Evolutionary conservation across 2,888 invertebrate species (phyloP), one percentile per base, ranked within the genome.

Genomic region (Coecobrya sp.): DNA sequence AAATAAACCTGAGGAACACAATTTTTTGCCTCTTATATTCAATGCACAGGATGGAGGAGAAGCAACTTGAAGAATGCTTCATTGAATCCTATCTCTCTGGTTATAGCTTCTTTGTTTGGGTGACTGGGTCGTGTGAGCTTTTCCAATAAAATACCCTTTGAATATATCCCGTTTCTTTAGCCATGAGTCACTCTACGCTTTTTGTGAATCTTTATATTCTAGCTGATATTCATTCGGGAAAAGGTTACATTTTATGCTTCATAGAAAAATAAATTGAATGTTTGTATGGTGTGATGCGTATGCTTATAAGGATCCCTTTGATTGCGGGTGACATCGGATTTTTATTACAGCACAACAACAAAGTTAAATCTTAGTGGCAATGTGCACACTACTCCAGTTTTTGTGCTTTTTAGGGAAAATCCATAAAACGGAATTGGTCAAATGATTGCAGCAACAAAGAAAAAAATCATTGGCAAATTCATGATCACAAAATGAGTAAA

Each of bases 121-220:
- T 76, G 85, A 90, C 85, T 90, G 90, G 90, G 90, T 90, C 90
- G 76, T 81, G 81, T 89, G 88, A 89, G 68, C 81, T 68, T 81
- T 89, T 81, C 88, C 81, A 89, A 81, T 89, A 89, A 89, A 81
- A 81, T 81, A 89, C 81, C 88, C 88, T 89, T 89, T 89, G 81
- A 89, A 81, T 89, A 65, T 89, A 68, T 81, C 81, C 88, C 30
- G 49, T 89, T 81, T 65, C 79, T n/a, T 81, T 62, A 27, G 49
- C 73, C 73, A 76, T 79, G 79, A 79, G 13, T 49, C 76, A 76
- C 79, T 79, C n/a, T 70, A 1, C 68, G 4, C 16, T 65, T n/a
- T 70, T n/a, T 73, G 25, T 86, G 55, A 0, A n/a, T 10, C 49
- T 49, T 55, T 25, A 30, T 19, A 62, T 70, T 85, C 49, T 49